Conservation (phyloP, 2,797 vertebrate species). For the Monodelphis domestica region DNA sequence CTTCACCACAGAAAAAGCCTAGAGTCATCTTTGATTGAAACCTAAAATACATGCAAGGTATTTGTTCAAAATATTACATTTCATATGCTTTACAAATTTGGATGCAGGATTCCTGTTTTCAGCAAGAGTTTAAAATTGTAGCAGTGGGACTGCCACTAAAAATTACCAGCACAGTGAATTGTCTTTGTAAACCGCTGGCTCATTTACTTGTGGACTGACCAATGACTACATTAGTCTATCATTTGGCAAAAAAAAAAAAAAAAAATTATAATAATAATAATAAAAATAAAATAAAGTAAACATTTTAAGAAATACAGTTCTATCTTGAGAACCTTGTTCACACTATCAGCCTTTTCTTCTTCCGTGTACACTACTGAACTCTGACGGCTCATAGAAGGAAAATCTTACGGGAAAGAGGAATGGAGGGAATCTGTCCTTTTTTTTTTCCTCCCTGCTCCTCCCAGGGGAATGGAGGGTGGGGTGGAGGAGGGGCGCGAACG, state of each 20-base stretch:
- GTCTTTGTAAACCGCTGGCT: slow-evolving; percentile 85
- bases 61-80: slow-evolving; percentile 78
- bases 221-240: slow-evolving; percentile 63
- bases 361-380: slow-evolving; percentile 56
- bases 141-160: slow-evolving; percentile 81
- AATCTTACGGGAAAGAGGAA: not conserved
- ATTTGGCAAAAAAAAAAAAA: not conserved
- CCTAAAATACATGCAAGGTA: slow-evolving; percentile 82
- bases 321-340: slow-evolving; percentile 59
- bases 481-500: not conserved
- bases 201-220: slow-evolving; percentile 75
- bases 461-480: slow-evolving; percentile 13
- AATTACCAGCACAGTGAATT: slow-evolving; percentile 82
- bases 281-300: slow-evolving; percentile 80
- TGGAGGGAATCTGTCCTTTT: not conserved
- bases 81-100: slow-evolving; percentile 79
- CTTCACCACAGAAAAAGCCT: slow-evolving; percentile 82
- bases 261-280: not conserved
- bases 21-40: slow-evolving; percentile 81
- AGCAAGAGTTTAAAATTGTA: slow-evolving; percentile 81
- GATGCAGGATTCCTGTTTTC: slow-evolving; percentile 81
- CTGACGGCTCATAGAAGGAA: slow-evolving; percentile 61
- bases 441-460: not conserved
- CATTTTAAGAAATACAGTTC: slow-evolving; percentile 77
- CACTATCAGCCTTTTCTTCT: slow-evolving; percentile 63